Base-by-base conservation (phyloP, 2,888 invertebrate genomes). In the Aquatica leii region DNA sequence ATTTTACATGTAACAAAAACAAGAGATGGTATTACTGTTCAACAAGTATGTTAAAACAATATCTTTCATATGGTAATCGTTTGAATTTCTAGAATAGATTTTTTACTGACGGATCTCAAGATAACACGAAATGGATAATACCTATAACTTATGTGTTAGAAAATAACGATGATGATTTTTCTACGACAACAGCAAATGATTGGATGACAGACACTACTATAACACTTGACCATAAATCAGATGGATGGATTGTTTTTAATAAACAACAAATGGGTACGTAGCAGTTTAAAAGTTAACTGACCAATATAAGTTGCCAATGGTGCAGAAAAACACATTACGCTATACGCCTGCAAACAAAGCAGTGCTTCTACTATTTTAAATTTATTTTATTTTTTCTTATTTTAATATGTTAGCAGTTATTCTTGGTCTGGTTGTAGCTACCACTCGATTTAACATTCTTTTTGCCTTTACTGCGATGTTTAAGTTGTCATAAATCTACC, bases 201-300 rank as follows among this genome's bases (percentile, higher is more conserved):
- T 63, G 63, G 63, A 14, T 63, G 9, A 63, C 18, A 17, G 21
- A 66, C 9, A 0, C 31, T n/a, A 60, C 15, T 1, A 6, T 6
- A n/a, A 34, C 49, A 9, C 11, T 12, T 0, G 9, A 18, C 24
- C 49, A 3, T 24, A 2, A 24, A 24, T n/a, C n/a, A 17, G 15
- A 71, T 11, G 51, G 53, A 11, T 63, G 63, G 63, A 81, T 84
- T 61, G 84, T 90, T 40, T 71, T 63, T 12, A 63, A 63, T 46
- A 63, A 63, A 46, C 35, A 55, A 24, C 43, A 54, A 24, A 55
- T 59, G 11, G 59, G 63, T 63, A 58, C 3, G 24, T 17, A 17
- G 1, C 11, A 17, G 14, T 24, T n/a, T 9, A 49, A 21, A n/a
- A 49, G 14, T 18, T n/a, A n/a, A n/a, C n/a, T n/a, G n/a, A n/a